These are phyloP conservation scores for Phyllotis vaccarum DNA, from an alignment of 2,797 vertebrate species.

Conservation along the genomic window DNA sequence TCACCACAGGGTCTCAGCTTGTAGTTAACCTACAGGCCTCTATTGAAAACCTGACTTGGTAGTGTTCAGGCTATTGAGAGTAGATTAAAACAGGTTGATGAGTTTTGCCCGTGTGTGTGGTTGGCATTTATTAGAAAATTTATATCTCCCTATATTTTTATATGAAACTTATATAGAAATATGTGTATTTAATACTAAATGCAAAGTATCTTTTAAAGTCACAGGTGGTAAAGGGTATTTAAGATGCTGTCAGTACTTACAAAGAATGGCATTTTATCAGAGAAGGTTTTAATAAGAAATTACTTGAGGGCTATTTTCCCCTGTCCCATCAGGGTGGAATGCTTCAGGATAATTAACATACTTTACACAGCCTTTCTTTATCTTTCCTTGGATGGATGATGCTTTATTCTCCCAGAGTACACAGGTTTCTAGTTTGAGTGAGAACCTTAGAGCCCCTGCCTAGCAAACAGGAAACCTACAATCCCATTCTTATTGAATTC, in stretches of 20 bases:
- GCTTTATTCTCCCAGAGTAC: conserved; percentile 51
- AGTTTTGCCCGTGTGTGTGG: conserved; percentile 79
- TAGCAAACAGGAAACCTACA: conserved; percentile 77
- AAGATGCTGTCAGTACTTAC: conserved; percentile 67
- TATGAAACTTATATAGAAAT: conserved; percentile 80
- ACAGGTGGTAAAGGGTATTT: conserved; percentile 73
- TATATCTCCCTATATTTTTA: conserved; percentile 71
- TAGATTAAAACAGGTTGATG: conserved; percentile 80
- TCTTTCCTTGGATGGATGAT: not conserved
- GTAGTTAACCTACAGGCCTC: conserved; percentile 81
- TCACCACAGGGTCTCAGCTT: conserved; percentile 73
- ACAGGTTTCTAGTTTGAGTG: conserved; percentile 73
- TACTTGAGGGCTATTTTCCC: not conserved
- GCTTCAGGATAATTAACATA: conserved; percentile 59
- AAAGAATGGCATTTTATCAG: conserved; percentile 54
- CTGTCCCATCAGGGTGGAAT: conserved; percentile 39
- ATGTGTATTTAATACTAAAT: conserved; percentile 84
- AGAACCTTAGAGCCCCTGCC: conserved; percentile 63
- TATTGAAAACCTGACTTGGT: conserved; percentile 80
- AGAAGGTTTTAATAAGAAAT: conserved; percentile 63
- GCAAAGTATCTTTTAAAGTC: conserved; percentile 85
- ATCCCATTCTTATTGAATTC: conserved; percentile 83
- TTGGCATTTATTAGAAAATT: conserved; percentile 87
- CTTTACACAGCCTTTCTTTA: conserved; percentile 49
- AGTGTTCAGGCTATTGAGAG: conserved; percentile 83